Conservation (phyloP, 2,797 vertebrate species). For the Peromyscus attwateri region DNA sequence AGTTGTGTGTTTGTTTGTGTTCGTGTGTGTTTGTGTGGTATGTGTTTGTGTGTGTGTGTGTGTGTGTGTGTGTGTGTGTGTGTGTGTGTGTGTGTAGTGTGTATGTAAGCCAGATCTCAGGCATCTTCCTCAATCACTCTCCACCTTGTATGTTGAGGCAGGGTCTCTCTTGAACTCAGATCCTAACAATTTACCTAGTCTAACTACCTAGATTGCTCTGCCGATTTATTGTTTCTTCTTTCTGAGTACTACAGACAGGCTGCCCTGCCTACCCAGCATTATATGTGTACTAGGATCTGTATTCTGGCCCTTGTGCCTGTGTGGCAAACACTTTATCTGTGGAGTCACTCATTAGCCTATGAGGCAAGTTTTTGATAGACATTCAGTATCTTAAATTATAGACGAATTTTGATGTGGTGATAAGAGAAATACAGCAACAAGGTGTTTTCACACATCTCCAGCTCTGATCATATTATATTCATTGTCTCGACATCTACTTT, state of each 20-base stretch:
- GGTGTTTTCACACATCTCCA: neutral
- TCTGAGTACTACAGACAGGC: neutral
- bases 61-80: neutral
- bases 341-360: neutral
- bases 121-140: neutral
- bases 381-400: neutral
- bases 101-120: neutral
- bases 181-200: neutral
- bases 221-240: neutral
- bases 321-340: neutral
- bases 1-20: neutral
- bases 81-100: too few species aligned
- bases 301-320: neutral
- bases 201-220: neutral
- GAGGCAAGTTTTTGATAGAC: neutral
- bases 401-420: neutral
- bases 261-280: fast-evolving
- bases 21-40: neutral
- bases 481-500: neutral
- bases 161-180: neutral
- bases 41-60: neutral
- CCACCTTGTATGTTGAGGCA: neutral
- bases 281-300: neutral
- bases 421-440: neutral
- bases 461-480: neutral